Conservation (phyloP, 2,113 vertebrate genomes). For the Trinectes maculatus region DNA sequence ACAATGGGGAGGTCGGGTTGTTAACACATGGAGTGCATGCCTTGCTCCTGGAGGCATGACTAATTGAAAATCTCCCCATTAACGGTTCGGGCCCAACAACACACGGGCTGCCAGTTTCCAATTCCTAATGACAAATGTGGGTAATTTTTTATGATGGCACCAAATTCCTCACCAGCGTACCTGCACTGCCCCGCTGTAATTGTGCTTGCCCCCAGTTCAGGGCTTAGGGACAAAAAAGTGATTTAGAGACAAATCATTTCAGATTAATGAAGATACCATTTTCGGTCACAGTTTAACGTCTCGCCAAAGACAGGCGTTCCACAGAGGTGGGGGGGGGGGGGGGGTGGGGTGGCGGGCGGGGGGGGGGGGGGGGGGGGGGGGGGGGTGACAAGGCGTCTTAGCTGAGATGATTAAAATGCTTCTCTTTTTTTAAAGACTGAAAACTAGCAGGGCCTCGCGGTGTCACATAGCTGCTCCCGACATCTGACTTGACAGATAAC, state of each 20-base stretch:
- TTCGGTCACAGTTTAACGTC: not conserved
- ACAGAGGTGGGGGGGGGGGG: not conserved
- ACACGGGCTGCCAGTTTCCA: constrained; percentile 41
- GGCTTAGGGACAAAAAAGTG: not conserved
- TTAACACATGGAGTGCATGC: constrained; percentile 60
- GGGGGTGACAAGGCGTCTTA: not conserved
- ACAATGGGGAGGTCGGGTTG: constrained; percentile 29
- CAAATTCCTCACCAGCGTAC: constrained; percentile 34
- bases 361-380: too few species aligned
- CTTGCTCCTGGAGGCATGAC: constrained; percentile 68
- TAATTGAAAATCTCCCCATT: constrained; percentile 79
- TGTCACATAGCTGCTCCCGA: too few species aligned
- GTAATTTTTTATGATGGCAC: constrained; percentile 53
- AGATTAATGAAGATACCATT: not conserved
- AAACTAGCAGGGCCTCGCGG: too few species aligned
- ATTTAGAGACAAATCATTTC: constrained; percentile 14
- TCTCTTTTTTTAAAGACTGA: constrained; percentile 1
- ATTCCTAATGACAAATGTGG: constrained; percentile 62
- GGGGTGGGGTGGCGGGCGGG: too few species aligned
- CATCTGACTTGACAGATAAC: too few species aligned
- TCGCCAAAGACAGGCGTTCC: constrained; percentile 7
- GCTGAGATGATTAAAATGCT: constrained; percentile 26
- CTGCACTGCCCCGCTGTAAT: constrained; percentile 29
- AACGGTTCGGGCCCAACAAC: constrained; percentile 40
- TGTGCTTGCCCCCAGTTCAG: not conserved